Conservation (phyloP, 1,140 invertebrate species). For the Belonocnema kinseyi region DNA sequence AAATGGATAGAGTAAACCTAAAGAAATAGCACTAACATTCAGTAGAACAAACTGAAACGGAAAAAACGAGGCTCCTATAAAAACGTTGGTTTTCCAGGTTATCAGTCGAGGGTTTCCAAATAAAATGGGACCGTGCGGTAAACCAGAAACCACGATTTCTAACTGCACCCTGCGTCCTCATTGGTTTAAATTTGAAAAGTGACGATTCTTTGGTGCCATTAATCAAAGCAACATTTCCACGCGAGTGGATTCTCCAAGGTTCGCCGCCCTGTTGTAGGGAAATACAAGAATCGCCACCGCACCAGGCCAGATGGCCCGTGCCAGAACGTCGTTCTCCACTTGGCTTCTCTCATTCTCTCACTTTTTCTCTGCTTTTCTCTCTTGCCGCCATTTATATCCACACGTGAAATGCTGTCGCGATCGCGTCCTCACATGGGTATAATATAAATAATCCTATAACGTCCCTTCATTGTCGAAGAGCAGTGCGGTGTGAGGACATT, state of each 20-base stretch:
- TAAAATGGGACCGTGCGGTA: conserved; percentile 27
- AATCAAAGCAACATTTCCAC: conserved; percentile 55
- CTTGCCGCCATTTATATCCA: background rate
- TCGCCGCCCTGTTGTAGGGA: conserved; percentile 27
- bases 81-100: conserved; percentile 30
- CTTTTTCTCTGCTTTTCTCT: background rate
- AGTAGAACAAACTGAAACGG: too few relatives aligned
- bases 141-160: conserved; percentile 39
- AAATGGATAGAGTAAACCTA: too few relatives aligned
- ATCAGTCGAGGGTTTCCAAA: background rate
- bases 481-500: conserved; percentile 56
- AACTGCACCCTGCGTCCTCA: conserved; percentile 3
- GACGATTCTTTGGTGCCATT: conserved; percentile 42
- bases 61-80: background rate
- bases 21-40: too few relatives aligned
- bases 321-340: conserved; percentile 33
- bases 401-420: conserved; percentile 33
- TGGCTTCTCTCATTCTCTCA: background rate
- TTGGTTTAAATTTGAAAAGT: conserved; percentile 20
- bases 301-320: conserved; percentile 51
- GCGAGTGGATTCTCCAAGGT: conserved; percentile 42
- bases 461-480: conserved; percentile 50
- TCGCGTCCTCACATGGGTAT: conserved; percentile 33
- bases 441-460: conserved; percentile 38
- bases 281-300: background rate